Conservation (phyloP, 2,113 vertebrate species). For the Athene cunicularia region DNA sequence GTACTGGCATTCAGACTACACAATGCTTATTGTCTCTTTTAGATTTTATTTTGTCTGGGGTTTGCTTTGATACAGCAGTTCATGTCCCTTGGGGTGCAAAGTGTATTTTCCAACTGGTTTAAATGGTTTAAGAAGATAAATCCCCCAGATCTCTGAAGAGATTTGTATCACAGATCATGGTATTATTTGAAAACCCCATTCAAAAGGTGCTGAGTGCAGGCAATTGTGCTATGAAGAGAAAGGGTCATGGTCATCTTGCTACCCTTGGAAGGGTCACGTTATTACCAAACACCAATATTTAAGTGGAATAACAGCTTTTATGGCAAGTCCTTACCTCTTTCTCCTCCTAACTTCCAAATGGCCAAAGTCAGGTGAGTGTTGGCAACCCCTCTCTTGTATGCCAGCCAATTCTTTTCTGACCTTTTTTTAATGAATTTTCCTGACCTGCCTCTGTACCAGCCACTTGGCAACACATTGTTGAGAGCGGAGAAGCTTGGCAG, state of each 20-base stretch:
- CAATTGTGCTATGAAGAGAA: not conserved
- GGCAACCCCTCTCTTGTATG: not conserved
- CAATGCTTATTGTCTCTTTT: not conserved
- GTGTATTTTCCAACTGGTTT: not conserved
- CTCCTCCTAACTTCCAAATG: not conserved
- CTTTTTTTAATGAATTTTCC: not conserved
- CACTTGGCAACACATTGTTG: not conserved
- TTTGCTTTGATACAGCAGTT: not conserved
- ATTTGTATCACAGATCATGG: accelerated
- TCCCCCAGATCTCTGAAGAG: not conserved
- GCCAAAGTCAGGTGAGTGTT: not conserved
- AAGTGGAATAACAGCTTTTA: not conserved
- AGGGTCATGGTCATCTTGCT: not conserved
- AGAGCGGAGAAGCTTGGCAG: not conserved
- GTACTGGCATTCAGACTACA: not conserved
- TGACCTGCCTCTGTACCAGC: not conserved
- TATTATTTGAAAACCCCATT: not conserved
- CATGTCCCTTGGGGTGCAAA: not conserved
- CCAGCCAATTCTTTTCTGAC: not conserved
- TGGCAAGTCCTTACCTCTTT: not conserved
- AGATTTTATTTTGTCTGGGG: not conserved
- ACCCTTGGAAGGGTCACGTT: not conserved
- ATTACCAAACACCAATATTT: not conserved
- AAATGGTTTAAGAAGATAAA: not conserved
- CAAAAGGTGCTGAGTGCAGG: not conserved